phyloP scores from a whole-genome alignment of 92 coral and sea anemone genomes.

The Blastomussa wellsi region DNA sequence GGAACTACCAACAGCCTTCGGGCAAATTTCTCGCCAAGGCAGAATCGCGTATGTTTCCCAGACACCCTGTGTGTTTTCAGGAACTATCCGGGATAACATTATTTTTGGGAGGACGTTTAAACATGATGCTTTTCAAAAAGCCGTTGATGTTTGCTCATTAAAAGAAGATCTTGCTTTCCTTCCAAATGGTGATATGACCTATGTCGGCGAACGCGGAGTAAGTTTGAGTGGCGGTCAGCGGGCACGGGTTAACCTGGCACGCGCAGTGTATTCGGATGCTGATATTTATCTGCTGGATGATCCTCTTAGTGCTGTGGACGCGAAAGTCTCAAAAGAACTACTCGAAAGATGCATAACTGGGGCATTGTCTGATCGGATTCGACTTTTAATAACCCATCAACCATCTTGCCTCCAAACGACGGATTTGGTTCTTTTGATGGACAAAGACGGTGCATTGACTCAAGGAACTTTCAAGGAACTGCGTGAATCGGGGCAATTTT shows the following conservation, averaged over 20 bases:
- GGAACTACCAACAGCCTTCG: not conserved
- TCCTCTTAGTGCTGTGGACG: constrained; percentile 22
- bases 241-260: constrained; percentile 18
- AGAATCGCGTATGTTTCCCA: constrained; percentile 17
- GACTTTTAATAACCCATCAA: not conserved
- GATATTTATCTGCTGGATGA: constrained; percentile 27
- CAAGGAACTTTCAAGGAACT: constrained; percentile 4
- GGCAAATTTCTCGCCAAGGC: constrained; percentile 8
- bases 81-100: constrained; percentile 19
- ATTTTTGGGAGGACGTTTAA: constrained; percentile 2
- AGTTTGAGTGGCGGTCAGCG: constrained; percentile 40
- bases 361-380: not conserved
- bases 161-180: constrained; percentile 1
- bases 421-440: constrained; percentile 2
- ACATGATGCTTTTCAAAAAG: not conserved
- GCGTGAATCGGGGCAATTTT: not conserved
- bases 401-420: not conserved
- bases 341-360: constrained; percentile 16
- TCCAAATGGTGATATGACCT: constrained; percentile 16
- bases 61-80: constrained; percentile 29
- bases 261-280: constrained; percentile 28
- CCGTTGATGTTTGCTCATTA: constrained; percentile 1
- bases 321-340: not conserved
- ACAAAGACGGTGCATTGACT: not conserved
- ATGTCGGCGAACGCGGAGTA: constrained; percentile 32